Evolutionary conservation across 1,140 invertebrate species (phyloP).

Genomic region (Onthophagus taurus): DNA sequence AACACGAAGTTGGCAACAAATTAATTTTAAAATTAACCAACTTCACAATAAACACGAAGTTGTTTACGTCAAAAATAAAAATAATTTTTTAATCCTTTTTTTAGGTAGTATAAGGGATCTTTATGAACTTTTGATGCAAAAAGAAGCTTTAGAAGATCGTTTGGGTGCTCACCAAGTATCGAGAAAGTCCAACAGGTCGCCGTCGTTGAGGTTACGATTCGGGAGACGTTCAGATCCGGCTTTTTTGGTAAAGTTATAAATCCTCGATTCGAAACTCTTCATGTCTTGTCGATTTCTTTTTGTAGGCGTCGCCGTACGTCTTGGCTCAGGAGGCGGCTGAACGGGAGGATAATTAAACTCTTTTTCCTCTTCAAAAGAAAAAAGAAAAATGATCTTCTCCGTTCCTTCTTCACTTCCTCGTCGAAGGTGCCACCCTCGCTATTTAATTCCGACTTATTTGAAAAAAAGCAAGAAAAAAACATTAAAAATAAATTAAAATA

Average conservation of each 20-base stretch:
- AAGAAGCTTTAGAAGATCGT: constrained; percentile 43
- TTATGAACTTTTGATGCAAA: constrained; percentile 49
- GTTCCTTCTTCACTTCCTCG: too few species aligned
- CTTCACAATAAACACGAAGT: too few species aligned
- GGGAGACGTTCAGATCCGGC: constrained; percentile 59
- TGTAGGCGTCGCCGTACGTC: constrained; percentile 11
- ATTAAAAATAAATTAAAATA: too few species aligned
- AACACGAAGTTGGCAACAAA: too few species aligned
- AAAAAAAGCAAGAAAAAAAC: too few species aligned
- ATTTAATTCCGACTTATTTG: too few species aligned
- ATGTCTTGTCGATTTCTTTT: background rate
- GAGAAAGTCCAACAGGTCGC: constrained; percentile 59
- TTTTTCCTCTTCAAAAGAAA: too few species aligned
- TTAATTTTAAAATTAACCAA: too few species aligned
- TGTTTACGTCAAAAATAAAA: too few species aligned
- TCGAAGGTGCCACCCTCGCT: too few species aligned
- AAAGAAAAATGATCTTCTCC: too few species aligned
- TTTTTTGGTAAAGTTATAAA: constrained; percentile 32
- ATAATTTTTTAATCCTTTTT: too few species aligned
- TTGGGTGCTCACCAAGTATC: constrained; percentile 51
- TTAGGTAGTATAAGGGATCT: constrained; percentile 41
- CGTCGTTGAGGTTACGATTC: constrained; percentile 57
- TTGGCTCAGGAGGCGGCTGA: constrained; percentile 11
- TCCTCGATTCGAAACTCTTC: background rate
- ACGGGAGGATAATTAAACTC: constrained; percentile 8